A percentile compares a stretch with the other conserved stretches of the same genome.
phyloP scores from a whole-genome alignment of 2,113 vertebrate genomes.

The Cervus canadensis region DNA sequence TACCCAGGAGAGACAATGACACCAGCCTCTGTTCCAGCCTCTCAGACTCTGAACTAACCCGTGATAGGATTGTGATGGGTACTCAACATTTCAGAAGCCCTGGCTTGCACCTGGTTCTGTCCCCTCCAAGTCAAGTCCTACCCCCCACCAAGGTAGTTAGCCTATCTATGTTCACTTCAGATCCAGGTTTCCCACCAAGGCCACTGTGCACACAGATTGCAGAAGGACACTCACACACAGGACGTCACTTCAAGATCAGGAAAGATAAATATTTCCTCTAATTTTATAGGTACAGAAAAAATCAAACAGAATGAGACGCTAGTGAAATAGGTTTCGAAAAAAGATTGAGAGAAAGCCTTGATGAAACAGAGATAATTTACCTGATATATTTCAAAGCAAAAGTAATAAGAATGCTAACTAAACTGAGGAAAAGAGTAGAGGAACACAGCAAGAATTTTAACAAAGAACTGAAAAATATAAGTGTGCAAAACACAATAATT shows the following conservation, averaged over 20 bases:
- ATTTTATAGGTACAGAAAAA: not conserved
- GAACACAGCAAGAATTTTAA: not conserved
- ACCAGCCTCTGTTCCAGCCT: not conserved
- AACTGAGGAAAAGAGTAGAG: not conserved
- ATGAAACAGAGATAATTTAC: not conserved
- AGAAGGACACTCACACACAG: not conserved
- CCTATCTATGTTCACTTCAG: not conserved
- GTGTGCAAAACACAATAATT: not conserved
- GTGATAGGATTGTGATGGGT: not conserved
- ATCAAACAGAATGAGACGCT: not conserved
- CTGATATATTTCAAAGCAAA: not conserved
- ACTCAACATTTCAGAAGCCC: not conserved
- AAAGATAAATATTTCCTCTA: not conserved
- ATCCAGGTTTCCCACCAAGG: not conserved
- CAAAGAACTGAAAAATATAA: not conserved
- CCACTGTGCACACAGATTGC: not conserved
- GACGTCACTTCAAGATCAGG: not conserved
- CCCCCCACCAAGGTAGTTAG: not conserved
- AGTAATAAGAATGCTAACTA: not conserved
- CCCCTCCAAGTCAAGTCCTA: not conserved
- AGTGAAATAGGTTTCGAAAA: not conserved
- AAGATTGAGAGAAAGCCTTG: not conserved
- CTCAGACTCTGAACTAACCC: not conserved
- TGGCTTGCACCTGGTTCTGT: not conserved
- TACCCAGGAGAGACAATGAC: not conserved